These are phyloP conservation scores for Tangara arthus DNA, from an alignment of 2,797 vertebrate species.

Conservation along the genomic window DNA sequence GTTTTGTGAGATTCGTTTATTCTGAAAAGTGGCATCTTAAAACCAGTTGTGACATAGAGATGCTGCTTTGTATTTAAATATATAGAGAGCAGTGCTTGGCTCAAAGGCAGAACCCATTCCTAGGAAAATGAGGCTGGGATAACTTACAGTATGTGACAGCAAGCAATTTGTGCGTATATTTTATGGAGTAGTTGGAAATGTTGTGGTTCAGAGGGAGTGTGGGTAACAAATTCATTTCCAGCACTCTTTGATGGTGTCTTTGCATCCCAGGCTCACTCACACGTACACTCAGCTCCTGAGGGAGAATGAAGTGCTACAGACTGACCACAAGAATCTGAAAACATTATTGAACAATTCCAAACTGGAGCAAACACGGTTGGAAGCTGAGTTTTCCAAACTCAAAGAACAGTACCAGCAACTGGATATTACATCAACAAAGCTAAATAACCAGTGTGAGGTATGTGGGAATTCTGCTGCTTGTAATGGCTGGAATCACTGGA, in stretches of 20 bases:
- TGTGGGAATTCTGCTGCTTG: background rate
- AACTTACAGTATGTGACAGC: background rate
- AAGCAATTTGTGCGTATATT: fast-evolving
- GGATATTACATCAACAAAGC: constrained; percentile 94
- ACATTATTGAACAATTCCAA: constrained; percentile 88
- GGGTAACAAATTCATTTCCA: background rate
- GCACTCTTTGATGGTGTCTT: constrained; percentile 3
- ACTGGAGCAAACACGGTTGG: constrained; percentile 93
- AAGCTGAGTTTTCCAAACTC: constrained; percentile 95
- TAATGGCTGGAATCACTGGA: background rate
- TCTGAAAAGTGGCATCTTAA: background rate
- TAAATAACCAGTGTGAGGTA: constrained; percentile 98
- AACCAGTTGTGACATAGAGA: background rate
- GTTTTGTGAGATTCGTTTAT: background rate
- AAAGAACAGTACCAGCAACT: constrained; percentile 95
- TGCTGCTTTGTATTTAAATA: background rate
- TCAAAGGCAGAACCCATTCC: background rate
- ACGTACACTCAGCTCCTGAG: constrained; percentile 86
- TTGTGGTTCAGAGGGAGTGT: background rate
- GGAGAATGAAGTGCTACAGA: constrained; percentile 91
- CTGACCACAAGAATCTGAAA: constrained; percentile 93
- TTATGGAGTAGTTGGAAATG: background rate
- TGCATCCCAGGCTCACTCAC: constrained; percentile 81
- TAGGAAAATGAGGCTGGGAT: background rate
- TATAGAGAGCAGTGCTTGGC: background rate